Percentiles rank a stretch among this genome's conserved stretches.
Evolutionary conservation across 2,888 invertebrate species (phyloP).

Genomic region (Andrena bicolor): DNA sequence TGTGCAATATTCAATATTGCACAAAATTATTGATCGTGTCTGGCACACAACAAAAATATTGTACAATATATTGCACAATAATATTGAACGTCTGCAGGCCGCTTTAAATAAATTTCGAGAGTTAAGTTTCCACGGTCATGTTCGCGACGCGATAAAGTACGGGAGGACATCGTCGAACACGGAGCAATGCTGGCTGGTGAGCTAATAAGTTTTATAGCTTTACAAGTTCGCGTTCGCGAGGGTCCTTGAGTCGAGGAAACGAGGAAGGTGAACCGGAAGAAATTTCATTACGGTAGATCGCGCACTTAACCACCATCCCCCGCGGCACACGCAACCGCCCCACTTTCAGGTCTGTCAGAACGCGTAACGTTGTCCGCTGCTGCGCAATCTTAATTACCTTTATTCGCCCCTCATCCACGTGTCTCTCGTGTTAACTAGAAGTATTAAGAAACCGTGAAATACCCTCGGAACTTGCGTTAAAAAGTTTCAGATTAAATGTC

Average conservation of each 20-base stretch:
- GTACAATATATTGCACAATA: too few species aligned
- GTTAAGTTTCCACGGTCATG: constrained; percentile 41
- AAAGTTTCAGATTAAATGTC: not conserved
- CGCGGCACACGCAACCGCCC: constrained; percentile 5
- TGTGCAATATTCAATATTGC: too few species aligned
- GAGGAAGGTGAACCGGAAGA: constrained; percentile 38
- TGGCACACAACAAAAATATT: too few species aligned
- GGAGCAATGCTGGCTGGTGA: not conserved
- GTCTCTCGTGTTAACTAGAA: constrained; percentile 10
- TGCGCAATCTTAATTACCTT: constrained; percentile 64
- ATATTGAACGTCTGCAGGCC: too few species aligned
- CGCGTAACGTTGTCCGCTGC: constrained; percentile 27
- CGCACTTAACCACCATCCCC: constrained; percentile 44
- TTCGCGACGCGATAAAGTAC: constrained; percentile 16
- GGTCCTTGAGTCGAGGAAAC: constrained; percentile 19
- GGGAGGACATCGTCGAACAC: constrained; percentile 20
- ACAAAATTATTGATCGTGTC: too few species aligned
- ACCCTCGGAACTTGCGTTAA: not conserved
- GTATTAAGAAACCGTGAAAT: constrained; percentile 6
- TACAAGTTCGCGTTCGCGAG: constrained; percentile 34
- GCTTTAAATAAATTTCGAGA: constrained; percentile 39
- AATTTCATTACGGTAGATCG: constrained; percentile 66
- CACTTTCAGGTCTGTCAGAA: constrained; percentile 27
- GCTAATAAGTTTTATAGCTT: constrained; percentile 46
- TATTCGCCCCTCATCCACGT: constrained; percentile 35